Percentiles rank a stretch among this genome's conserved stretches.
Evolutionary conservation across 2,888 invertebrate genomes (phyloP).

Genomic region (Lissonota sp.): DNA sequence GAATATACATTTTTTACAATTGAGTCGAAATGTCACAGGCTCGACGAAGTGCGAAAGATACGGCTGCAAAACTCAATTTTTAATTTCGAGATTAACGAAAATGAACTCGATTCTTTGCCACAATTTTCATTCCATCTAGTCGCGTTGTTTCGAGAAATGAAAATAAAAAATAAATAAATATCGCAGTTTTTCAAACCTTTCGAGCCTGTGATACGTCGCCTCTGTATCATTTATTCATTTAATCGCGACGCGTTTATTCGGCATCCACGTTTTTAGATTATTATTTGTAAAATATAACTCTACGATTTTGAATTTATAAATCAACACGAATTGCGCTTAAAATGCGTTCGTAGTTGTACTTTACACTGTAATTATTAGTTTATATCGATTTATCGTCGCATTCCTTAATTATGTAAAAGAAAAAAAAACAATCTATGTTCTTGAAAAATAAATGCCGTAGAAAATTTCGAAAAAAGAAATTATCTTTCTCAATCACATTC

Average conservation of each 20-base stretch:
- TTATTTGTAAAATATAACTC: constrained; percentile 68
- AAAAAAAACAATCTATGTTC: constrained; percentile 26
- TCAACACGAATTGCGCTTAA: constrained; percentile 35
- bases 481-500: constrained; percentile 4
- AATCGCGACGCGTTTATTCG: constrained; percentile 27
- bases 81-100: no score
- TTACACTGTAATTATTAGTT: constrained; percentile 43
- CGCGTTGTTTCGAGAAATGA: no score
- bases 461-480: constrained; percentile 31
- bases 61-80: no score
- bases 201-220: no score
- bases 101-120: no score
- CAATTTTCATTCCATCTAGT: no score
- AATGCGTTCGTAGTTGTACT: constrained; percentile 36
- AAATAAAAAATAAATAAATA: no score
- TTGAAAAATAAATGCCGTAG: constrained; percentile 53
- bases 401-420: constrained; percentile 39
- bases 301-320: constrained; percentile 50
- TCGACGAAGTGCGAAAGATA: no score
- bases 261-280: constrained; percentile 44
- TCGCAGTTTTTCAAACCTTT: no score
- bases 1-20: constrained; percentile 33
- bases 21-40: not conserved
- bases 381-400: constrained; percentile 15
- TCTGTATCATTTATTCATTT: constrained; percentile 23